Percentiles rank a stretch among this genome's conserved stretches.
Evolutionary conservation across 2,888 invertebrate species (phyloP).

Genomic region (Andrena hattorfiana): DNA sequence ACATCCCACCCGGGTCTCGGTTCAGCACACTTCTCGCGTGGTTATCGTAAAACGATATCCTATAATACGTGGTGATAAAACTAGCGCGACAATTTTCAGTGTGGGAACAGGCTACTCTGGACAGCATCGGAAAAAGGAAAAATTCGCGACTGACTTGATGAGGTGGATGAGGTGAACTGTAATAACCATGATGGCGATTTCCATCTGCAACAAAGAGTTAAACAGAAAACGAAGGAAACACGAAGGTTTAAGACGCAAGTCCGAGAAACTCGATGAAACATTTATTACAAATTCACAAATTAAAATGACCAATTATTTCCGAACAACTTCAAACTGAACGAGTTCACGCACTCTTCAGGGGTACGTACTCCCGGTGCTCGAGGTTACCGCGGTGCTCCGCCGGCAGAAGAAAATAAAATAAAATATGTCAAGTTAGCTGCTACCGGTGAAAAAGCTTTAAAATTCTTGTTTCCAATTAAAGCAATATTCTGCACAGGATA

Average conservation of each 20-base stretch:
- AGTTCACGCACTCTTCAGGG: conserved; percentile 12
- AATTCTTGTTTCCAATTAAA: neutral
- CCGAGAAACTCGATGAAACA: neutral
- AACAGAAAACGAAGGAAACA: neutral
- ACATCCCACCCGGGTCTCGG: conserved; percentile 15
- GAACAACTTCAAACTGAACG: conserved; percentile 1
- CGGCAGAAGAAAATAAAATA: neutral
- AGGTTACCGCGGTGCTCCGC: neutral
- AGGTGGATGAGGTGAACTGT: neutral
- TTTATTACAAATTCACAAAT: conserved; percentile 19
- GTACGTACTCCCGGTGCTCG: neutral
- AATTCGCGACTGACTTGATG: neutral
- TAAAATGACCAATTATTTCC: conserved; percentile 28
- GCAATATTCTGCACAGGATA: neutral
- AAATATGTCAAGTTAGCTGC: neutral
- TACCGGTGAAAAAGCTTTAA: neutral
- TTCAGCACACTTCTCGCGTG: conserved; percentile 2
- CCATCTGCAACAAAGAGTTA: neutral
- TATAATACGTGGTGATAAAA: conserved; percentile 23
- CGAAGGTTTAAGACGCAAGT: conserved; percentile 1
- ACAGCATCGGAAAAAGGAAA: neutral
- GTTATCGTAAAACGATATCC: conserved; percentile 26
- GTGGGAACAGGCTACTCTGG: neutral
- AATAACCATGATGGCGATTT: too few relatives aligned
- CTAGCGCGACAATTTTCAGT: conserved; percentile 29